Conservation (phyloP, 2,888 invertebrate species). For the Tridacna gigas region DNA sequence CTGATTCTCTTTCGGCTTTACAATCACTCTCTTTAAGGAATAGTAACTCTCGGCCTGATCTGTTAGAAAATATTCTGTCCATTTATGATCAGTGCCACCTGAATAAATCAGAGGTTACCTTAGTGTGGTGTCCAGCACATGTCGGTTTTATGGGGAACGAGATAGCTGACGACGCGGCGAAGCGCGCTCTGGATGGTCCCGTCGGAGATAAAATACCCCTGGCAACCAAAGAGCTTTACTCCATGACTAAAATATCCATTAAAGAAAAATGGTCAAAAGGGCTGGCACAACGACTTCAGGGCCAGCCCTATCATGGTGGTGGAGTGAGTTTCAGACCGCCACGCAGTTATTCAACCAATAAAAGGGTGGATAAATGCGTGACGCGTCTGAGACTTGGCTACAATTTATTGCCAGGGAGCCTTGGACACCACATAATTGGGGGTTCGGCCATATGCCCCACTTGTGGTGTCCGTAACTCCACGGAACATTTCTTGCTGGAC, state of each 20-base stretch:
- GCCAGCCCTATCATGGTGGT: not conserved
- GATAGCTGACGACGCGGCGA: slow-evolving; percentile 16
- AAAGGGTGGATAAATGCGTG: slow-evolving; percentile 12
- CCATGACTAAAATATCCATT: not conserved
- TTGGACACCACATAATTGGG: not conserved
- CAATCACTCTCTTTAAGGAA: slow-evolving; percentile 1
- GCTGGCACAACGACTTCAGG: not conserved
- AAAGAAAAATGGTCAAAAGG: not conserved
- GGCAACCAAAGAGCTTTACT: not conserved
- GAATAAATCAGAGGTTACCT: not conserved
- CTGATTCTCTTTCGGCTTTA: slow-evolving; percentile 14
- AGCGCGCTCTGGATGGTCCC: not conserved
- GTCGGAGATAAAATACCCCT: not conserved
- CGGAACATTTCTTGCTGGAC: slow-evolving; percentile 1
- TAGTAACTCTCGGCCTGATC: slow-evolving; percentile 12
- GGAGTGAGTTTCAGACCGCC: slow-evolving; percentile 8
- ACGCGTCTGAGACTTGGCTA: slow-evolving; percentile 16
- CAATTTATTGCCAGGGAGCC: slow-evolving; percentile 2
- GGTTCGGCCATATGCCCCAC: not conserved
- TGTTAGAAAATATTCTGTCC: not conserved
- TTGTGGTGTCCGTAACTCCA: not conserved
- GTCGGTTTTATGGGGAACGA: slow-evolving; percentile 16
- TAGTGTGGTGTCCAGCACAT: slow-evolving; percentile 33
- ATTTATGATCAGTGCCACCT: not conserved
- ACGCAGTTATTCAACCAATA: not conserved